Evolutionary conservation across 2,888 invertebrate species (phyloP), one percentile per base, ranked within the genome.

Genomic region (Camponotus fellah): DNA sequence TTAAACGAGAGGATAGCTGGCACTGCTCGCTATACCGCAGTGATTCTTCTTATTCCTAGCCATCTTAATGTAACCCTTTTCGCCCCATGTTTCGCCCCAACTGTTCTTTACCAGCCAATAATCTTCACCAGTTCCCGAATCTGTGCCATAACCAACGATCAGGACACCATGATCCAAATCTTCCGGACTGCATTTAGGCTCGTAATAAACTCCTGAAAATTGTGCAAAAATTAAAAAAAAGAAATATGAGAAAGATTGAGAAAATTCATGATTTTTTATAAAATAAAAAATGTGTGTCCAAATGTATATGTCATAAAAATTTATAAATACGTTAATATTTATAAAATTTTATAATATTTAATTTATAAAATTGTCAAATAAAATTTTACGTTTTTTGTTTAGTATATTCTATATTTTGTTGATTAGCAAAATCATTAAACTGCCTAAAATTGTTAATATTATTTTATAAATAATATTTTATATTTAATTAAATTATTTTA

Each of bases 81-180:
- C 96, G 53, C 99, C 99, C 99, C 98, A 99, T 17, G 95, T 94
- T 87, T 95, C 95, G 17, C 97, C 96, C 97, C 98, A 98, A 72
- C 98, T 98, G 95, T 98, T 98, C 95, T 98, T 98, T 82, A 98
- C 97, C 40, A 98, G 95, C 98, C 98, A 98, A 95, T 97, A 98
- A 94, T 98, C 97, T 82, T 96, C 94, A 82, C 95, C 95, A 5
- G 17, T 80, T 21, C 94, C 90, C 89, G 96, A 96, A 90, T 96
- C 96, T 4, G 97, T 96, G 89, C 98, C 98, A 95, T 98, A 98
- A 0, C 98, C 98, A 26, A 98, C 97, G 85, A 96, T 97, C 90
- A 98, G 94, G 26, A 98, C 98, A 87, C 98, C 99, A 92, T 99
- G 99, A 95, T 99, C 98, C 60, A 99, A 95, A 6, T 95, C 91